Evolutionary conservation across 2,797 vertebrate genomes (phyloP), one percentile per base, ranked within the genome.

Genomic region (Alfaro cultratus): DNA sequence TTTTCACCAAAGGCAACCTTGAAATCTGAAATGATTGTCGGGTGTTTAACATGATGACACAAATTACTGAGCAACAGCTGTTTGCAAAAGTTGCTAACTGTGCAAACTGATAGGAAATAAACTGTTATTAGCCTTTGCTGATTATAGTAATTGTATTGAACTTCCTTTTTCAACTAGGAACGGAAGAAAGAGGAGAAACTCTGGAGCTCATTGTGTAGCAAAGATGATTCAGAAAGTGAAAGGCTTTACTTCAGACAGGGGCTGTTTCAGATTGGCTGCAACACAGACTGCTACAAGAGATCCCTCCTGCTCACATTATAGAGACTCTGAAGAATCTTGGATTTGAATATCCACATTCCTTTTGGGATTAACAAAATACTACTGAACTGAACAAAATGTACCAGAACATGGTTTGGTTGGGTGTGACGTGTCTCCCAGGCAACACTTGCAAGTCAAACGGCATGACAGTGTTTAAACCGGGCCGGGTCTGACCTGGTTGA

Each of bases 401-500:
- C 34, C 31, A 34, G 15, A 34, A 18, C 31, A 34, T 62, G 31
- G 60, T 23, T 67, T 67, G 31, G 18, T 39, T 67, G 62, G 62
- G 34, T 39, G 62, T 39, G 18, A 67, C 34, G 3, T 0, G 18
- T 36, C 23, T 11, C 16, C 64, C 9, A 12, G 18, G 34, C 34
- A 36, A 21, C 62, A 39, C 21, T 41, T 41, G 26, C 21, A 68
- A 41, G 10, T 11, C 64, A 68, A 23, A 23, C 64, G 2, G 4
- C 21, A 26, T 64, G 15, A 64, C 34, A 1, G 16, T 1, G 16
- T 68, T 68, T 39, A 12, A 41, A 70, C 41, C 72, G 46, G 18
- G 75, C 62, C 71, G 71, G 64, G 45, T 77, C 74, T 81, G 87
- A 99, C 98, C 97, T 99, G 97, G 91, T 99, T 99, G 55, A 99